A percentile compares a stretch with the other conserved stretches of the same genome.
phyloP scores from a whole-genome alignment of 2,797 vertebrate species.

The Scyliorhinus canicula region DNA sequence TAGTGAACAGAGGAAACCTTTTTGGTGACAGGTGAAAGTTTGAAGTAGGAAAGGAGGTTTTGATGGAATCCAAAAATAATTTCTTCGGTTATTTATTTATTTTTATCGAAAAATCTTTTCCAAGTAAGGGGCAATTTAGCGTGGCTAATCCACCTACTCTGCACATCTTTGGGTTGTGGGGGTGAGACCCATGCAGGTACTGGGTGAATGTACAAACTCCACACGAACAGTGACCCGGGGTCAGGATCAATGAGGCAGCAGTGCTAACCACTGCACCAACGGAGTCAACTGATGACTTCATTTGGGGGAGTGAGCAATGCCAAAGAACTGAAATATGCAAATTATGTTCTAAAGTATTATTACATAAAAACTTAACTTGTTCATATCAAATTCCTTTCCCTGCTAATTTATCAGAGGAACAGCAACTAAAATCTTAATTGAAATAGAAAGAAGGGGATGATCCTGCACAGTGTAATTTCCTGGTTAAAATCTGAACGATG shows the following conservation, averaged over 20 bases:
- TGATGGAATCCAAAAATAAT: not conserved
- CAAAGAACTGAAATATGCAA: not conserved
- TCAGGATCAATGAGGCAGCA: no score
- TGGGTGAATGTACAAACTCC: no score
- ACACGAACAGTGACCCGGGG: no score
- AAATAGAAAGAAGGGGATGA: not conserved
- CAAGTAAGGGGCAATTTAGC: no score
- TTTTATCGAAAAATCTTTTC: no score
- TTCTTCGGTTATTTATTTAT: not conserved
- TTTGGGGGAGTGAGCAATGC: not conserved
- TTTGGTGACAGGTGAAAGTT: not conserved
- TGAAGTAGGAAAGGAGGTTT: not conserved
- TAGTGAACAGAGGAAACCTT: not conserved
- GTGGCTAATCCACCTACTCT: no score
- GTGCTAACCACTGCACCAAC: no score
- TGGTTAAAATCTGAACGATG: not conserved
- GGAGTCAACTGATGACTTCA: not conserved
- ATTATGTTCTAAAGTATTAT: not conserved
- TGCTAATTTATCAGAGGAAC: not conserved
- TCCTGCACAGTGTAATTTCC: not conserved
- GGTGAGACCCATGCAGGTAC: no score
- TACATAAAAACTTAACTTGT: not conserved
- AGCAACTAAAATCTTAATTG: not conserved
- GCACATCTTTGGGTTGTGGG: no score
- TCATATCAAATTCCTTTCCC: not conserved